phyloP scores from a whole-genome alignment of 2,888 invertebrate genomes.

The Fissipunctia ypsillon region DNA sequence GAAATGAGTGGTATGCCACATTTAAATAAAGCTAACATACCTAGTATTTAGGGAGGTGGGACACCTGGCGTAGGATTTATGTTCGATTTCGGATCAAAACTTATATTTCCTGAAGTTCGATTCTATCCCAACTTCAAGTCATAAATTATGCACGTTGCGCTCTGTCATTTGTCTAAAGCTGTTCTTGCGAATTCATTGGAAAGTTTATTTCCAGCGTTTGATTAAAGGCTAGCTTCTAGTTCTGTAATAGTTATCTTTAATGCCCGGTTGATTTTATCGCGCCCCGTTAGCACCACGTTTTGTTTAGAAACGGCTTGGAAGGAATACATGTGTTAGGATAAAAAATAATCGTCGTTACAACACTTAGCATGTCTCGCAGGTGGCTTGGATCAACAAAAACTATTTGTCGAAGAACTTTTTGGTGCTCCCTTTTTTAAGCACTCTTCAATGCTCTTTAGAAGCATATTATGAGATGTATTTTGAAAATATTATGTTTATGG shows the following conservation, averaged over 20 bases:
- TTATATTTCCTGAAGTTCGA: constrained; percentile 26
- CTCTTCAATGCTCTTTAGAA: not conserved
- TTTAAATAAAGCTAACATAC: constrained; percentile 13
- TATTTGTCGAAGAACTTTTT: constrained; percentile 64
- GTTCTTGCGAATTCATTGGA: constrained; percentile 51
- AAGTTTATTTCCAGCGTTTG: constrained; percentile 50
- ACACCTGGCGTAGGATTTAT: constrained; percentile 28
- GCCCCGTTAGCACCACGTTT: constrained; percentile 32
- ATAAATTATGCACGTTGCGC: constrained; percentile 45
- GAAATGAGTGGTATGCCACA: constrained; percentile 29
- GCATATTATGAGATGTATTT: not conserved
- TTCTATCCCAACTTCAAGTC: constrained; percentile 31
- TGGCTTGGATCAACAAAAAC: constrained; percentile 74
- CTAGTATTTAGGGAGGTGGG: not conserved
- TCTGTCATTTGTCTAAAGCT: constrained; percentile 35
- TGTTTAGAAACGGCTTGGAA: constrained; percentile 37
- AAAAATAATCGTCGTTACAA: constrained; percentile 57
- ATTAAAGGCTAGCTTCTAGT: constrained; percentile 29
- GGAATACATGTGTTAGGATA: constrained; percentile 61
- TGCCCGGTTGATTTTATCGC: constrained; percentile 46
- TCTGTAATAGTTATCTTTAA: constrained; percentile 51
- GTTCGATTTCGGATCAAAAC: constrained; percentile 44
- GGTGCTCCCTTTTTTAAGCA: constrained; percentile 18
- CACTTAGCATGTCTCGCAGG: constrained; percentile 68
- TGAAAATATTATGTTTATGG: not conserved